Conservation (phyloP, 1,140 invertebrate species). For the Chionoecetes opilio region DNA sequence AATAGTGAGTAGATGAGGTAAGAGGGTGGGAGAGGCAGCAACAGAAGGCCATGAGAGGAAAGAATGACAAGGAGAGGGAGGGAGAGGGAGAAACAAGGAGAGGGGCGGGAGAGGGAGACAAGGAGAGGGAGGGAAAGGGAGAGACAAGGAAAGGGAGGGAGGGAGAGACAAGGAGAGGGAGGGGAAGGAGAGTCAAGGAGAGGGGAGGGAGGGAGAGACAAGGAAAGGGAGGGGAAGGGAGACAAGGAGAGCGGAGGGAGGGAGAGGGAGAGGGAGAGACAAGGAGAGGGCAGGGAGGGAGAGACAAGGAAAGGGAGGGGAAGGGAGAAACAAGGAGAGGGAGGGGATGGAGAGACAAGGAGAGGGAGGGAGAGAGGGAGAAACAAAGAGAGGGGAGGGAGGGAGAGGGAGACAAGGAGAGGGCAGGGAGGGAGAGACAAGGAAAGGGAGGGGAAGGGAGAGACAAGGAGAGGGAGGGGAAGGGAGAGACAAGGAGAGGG, state of each 20-base stretch:
- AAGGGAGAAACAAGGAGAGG: neutral
- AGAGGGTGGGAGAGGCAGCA: no score
- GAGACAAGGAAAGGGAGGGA: neutral
- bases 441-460: no score
- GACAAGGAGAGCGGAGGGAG: neutral
- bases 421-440: neutral
- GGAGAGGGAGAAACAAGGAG: neutral
- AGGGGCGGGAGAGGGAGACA: neutral
- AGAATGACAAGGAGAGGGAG: neutral
- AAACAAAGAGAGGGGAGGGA: no score
- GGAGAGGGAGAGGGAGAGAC: neutral
- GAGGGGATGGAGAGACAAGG: neutral
- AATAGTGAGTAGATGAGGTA: no score
- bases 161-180: neutral
- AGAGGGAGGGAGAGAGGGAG: neutral
- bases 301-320: neutral
- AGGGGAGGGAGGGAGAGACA: neutral
- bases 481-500: no score
- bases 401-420: neutral
- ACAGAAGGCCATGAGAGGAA: neutral
- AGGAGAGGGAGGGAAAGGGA: neutral
- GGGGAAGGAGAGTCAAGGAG: neutral
- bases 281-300: neutral
- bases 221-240: neutral
- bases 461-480: no score